Evolutionary conservation across 2,888 invertebrate species (phyloP).

Genomic region (Macrophya annulata): DNA sequence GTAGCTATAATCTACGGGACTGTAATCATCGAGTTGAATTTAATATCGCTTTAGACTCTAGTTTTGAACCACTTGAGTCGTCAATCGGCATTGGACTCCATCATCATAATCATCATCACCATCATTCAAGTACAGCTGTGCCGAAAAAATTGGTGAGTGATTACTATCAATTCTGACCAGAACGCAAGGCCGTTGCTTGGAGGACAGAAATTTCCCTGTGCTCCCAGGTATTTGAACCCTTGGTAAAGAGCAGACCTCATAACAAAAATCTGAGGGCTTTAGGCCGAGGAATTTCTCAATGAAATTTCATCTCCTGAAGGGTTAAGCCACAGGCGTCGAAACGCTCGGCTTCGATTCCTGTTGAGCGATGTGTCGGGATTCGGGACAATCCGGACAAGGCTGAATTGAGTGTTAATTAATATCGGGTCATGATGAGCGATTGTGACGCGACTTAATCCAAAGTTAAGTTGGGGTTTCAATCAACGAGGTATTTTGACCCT

Average conservation of each 20-base stretch:
- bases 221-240: not conserved
- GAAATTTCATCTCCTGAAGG: slow-evolving; percentile 35
- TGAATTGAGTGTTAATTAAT: slow-evolving; percentile 31
- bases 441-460: slow-evolving; percentile 24
- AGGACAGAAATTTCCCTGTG: slow-evolving; percentile 28
- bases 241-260: not conserved
- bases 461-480: slow-evolving; percentile 22
- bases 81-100: not conserved
- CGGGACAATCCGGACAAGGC: slow-evolving; percentile 26
- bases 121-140: slow-evolving; percentile 22
- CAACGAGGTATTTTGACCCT: slow-evolving; percentile 15
- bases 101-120: slow-evolving; percentile 29
- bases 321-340: not conserved
- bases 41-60: not conserved
- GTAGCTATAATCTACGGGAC: not conserved
- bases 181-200: not conserved
- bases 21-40: slow-evolving; percentile 1
- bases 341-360: slow-evolving; percentile 15
- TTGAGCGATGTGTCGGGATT: slow-evolving; percentile 10
- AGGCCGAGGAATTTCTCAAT: slow-evolving; percentile 43
- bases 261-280: slow-evolving; percentile 27
- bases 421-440: slow-evolving; percentile 17
- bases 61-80: slow-evolving; percentile 28
- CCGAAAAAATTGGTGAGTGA: slow-evolving; percentile 17
- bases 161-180: slow-evolving; percentile 17